A percentile compares a stretch with the other conserved stretches of the same genome.
phyloP scores from a whole-genome alignment of 1,140 invertebrate species.

The Heliothis subflexa region DNA sequence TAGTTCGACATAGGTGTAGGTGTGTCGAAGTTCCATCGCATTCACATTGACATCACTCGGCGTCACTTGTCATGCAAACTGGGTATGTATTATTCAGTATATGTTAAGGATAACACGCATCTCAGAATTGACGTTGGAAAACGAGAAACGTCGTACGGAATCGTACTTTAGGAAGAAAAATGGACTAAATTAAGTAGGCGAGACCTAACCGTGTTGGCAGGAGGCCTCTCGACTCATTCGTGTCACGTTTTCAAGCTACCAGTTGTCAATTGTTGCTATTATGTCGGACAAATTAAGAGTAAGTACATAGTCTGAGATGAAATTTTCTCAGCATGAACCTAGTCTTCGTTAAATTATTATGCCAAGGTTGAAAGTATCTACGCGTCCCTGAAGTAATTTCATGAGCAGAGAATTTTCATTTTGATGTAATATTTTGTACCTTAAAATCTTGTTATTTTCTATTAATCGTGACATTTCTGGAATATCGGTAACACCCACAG shows the following conservation, averaged over 20 bases:
- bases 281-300: slow-evolving; percentile 37
- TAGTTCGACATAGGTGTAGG: background rate
- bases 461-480: too few species aligned
- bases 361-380: background rate
- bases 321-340: slow-evolving; percentile 15
- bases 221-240: background rate
- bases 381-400: background rate
- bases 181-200: slow-evolving; percentile 32
- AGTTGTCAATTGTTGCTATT: slow-evolving; percentile 45
- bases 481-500: too few species aligned
- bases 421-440: background rate
- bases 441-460: too few species aligned
- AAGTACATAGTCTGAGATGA: slow-evolving; percentile 28
- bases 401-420: background rate
- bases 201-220: slow-evolving; percentile 27
- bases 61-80: slow-evolving; percentile 59
- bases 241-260: slow-evolving; percentile 38
- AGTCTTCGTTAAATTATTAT: slow-evolving; percentile 6
- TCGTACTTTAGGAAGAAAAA: background rate
- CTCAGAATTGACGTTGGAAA: slow-evolving; percentile 42
- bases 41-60: slow-evolving; percentile 23
- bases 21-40: background rate
- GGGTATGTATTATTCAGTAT: slow-evolving; percentile 58
- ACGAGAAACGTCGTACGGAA: slow-evolving; percentile 18
- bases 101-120: slow-evolving; percentile 50